Conservation (phyloP, 2,888 invertebrate genomes). For the Malthinus flaveolus region DNA sequence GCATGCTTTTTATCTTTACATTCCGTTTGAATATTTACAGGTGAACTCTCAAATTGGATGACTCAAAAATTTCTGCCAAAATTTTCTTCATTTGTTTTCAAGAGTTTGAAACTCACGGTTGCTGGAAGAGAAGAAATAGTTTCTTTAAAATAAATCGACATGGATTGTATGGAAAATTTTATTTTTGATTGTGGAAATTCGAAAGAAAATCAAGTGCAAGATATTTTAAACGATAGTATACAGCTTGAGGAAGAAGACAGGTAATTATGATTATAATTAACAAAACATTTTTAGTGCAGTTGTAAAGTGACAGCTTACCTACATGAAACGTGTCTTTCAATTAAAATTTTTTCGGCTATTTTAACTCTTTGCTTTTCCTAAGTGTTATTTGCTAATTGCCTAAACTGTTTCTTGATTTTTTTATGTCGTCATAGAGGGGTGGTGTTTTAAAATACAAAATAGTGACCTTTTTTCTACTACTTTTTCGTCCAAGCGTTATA, state of each 20-base stretch:
- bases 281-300: neutral
- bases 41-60: slow-evolving; percentile 47
- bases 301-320: no score
- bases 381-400: no score
- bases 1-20: slow-evolving; percentile 41
- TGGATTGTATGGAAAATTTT: slow-evolving; percentile 19
- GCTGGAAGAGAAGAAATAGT: neutral
- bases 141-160: slow-evolving; percentile 3
- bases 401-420: no score
- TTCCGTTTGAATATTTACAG: slow-evolving; percentile 42
- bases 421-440: no score
- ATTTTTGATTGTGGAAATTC: slow-evolving; percentile 21
- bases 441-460: no score
- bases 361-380: no score
- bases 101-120: slow-evolving; percentile 30
- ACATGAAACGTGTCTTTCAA: no score
- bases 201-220: slow-evolving; percentile 41
- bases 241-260: slow-evolving; percentile 36
- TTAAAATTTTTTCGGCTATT: no score
- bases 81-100: slow-evolving; percentile 29
- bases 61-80: slow-evolving; percentile 38
- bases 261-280: slow-evolving; percentile 23
- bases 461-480: no score
- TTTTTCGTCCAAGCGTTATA: no score
- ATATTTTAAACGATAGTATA: slow-evolving; percentile 43